phyloP scores from a whole-genome alignment of 2,797 vertebrate species.

The Sarcophilus harrisii region DNA sequence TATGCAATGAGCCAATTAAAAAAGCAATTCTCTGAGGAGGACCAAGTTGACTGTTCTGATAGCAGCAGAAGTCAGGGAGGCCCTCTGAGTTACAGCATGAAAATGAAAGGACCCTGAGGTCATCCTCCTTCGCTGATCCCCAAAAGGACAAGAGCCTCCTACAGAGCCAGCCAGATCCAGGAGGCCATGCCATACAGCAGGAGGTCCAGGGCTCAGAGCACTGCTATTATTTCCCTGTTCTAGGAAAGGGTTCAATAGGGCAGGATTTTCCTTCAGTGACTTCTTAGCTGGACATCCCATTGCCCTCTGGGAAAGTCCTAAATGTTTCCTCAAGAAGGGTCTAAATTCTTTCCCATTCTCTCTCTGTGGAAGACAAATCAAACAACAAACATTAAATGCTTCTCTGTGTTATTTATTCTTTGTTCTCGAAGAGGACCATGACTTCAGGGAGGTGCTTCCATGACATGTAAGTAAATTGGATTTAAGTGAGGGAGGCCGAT shows the following conservation, averaged over 20 bases:
- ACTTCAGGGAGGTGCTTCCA: no score
- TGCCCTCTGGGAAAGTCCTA: not conserved
- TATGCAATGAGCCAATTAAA: not conserved
- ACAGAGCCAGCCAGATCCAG: not conserved
- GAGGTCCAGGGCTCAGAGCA: not conserved
- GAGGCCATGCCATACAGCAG: not conserved
- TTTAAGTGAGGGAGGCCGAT: no score
- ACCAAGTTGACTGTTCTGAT: not conserved
- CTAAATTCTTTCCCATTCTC: not conserved
- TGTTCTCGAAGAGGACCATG: no score
- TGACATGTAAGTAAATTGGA: no score
- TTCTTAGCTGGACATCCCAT: not conserved
- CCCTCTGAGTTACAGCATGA: not conserved
- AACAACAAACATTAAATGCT: not conserved
- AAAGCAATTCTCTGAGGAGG: constrained; percentile 4
- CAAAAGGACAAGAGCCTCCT: not conserved
- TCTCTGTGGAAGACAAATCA: not conserved
- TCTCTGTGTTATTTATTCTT: not conserved
- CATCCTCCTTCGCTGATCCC: not conserved
- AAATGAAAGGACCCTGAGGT: constrained; percentile 2
- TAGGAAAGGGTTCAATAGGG: not conserved
- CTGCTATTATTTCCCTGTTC: not conserved
- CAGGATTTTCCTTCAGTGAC: not conserved
- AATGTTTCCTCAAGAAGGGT: not conserved
- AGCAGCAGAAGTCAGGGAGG: not conserved